Evolutionary conservation across 2,797 vertebrate genomes (phyloP).

Genomic region (Myotis vivesi): DNA sequence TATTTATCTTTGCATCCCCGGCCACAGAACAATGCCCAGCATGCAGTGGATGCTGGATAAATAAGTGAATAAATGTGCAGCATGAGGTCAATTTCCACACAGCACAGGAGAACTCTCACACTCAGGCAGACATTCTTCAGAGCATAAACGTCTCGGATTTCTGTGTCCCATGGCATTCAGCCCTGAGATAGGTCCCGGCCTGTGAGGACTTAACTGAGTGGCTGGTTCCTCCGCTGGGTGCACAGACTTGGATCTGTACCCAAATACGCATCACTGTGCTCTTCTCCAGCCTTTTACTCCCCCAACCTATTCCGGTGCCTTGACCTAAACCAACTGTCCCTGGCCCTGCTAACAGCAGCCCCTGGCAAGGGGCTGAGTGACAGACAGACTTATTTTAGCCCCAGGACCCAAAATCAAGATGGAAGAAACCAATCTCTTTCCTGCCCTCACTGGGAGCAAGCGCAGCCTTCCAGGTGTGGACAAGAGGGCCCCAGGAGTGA

Average conservation of each 20-base stretch:
- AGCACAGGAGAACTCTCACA: neutral
- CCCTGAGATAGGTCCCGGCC: neutral
- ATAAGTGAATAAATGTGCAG: neutral
- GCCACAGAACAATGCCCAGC: neutral
- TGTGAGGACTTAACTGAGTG: neutral
- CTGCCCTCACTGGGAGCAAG: neutral
- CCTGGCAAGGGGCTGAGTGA: neutral
- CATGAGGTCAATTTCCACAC: neutral
- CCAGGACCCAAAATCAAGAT: neutral
- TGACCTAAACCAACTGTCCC: neutral
- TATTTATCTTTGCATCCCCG: constrained; percentile 14
- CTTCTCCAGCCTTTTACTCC: neutral
- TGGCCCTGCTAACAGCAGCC: neutral
- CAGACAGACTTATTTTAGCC: neutral
- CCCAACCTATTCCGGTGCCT: neutral
- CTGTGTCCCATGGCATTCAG: neutral
- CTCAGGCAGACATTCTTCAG: neutral
- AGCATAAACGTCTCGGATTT: neutral
- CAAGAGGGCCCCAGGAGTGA: neutral
- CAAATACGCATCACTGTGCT: neutral
- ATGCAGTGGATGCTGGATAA: neutral
- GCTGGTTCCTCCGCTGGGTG: neutral
- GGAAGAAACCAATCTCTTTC: neutral
- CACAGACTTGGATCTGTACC: neutral
- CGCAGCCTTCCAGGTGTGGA: neutral